These are phyloP conservation scores for Polypedilum vanderplanki DNA, from an alignment of 1,140 invertebrate genomes.

Conservation along the genomic window DNA sequence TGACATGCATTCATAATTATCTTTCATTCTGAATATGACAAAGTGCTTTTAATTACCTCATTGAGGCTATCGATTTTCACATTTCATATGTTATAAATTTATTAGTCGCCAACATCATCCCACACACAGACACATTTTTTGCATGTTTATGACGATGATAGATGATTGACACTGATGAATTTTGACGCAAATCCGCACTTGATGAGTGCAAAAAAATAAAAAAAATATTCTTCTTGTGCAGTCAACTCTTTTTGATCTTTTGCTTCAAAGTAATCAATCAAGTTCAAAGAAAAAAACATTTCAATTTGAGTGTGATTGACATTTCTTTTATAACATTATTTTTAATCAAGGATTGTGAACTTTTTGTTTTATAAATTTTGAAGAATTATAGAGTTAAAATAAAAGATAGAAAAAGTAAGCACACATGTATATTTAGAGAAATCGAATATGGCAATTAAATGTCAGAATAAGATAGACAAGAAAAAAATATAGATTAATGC, in stretches of 20 bases:
- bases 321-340: too few relatives aligned
- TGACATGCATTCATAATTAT: slow-evolving; percentile 17
- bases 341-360: too few relatives aligned
- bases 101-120: background rate
- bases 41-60: slow-evolving; percentile 22
- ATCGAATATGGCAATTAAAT: too few relatives aligned
- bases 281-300: too few relatives aligned
- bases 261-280: background rate
- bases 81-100: background rate
- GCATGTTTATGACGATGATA: background rate
- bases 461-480: too few relatives aligned
- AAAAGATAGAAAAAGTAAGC: background rate
- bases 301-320: slow-evolving; percentile 21
- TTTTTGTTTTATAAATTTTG: too few relatives aligned
- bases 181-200: slow-evolving; percentile 7
- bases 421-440: too few relatives aligned
- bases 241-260: background rate
- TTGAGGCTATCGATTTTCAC: background rate
- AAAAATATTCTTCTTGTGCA: background rate
- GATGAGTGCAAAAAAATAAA: background rate
- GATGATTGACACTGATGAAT: background rate
- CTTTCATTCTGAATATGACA: background rate
- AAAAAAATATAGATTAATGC: too few relatives aligned
- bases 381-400: too few relatives aligned
- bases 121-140: background rate